A percentile compares a stretch with the other conserved stretches of the same genome.
Evolutionary conservation across 2,888 invertebrate genomes (phyloP).

Genomic region (Leptarthrus brevirostris): DNA sequence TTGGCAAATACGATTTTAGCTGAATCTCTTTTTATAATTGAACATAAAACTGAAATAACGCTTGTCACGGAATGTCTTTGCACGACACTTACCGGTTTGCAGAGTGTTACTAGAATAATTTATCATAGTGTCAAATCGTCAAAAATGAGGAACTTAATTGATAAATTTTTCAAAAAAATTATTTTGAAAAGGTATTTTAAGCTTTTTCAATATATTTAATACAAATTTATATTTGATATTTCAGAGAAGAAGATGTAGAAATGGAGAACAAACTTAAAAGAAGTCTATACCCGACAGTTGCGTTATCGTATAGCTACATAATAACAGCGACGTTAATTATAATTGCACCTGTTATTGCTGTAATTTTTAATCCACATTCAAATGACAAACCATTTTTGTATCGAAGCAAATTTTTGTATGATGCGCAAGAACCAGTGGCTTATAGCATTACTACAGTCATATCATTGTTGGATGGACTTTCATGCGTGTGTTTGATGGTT

Average conservation of each 20-base stretch:
- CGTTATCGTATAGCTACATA: conserved; percentile 30
- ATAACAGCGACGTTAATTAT: conserved; percentile 27
- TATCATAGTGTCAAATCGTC: conserved; percentile 30
- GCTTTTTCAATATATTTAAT: too few species aligned
- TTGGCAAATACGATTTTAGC: conserved; percentile 39
- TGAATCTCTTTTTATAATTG: conserved; percentile 39
- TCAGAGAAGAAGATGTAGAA: conserved; percentile 40
- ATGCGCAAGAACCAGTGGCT: conserved; percentile 42
- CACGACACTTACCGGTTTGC: conserved; percentile 46
- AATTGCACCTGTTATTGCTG: conserved; percentile 8
- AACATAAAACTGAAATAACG: conserved; percentile 27
- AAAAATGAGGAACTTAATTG: not conserved
- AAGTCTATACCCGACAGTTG: conserved; percentile 7
- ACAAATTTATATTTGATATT: not conserved
- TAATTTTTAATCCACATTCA: conserved; percentile 32
- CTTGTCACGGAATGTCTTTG: conserved; percentile 44
- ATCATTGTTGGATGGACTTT: conserved; percentile 45
- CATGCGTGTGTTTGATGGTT: conserved; percentile 31
- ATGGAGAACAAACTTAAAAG: conserved; percentile 11
- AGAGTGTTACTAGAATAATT: conserved; percentile 33
- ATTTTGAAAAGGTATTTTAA: too few species aligned
- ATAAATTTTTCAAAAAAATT: conserved; percentile 42
- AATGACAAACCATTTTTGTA: conserved; percentile 47
- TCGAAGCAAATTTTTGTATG: conserved; percentile 44
- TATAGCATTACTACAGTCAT: conserved; percentile 43